phyloP scores from a whole-genome alignment of 2,888 invertebrate species.

The Tenthredo notha region DNA sequence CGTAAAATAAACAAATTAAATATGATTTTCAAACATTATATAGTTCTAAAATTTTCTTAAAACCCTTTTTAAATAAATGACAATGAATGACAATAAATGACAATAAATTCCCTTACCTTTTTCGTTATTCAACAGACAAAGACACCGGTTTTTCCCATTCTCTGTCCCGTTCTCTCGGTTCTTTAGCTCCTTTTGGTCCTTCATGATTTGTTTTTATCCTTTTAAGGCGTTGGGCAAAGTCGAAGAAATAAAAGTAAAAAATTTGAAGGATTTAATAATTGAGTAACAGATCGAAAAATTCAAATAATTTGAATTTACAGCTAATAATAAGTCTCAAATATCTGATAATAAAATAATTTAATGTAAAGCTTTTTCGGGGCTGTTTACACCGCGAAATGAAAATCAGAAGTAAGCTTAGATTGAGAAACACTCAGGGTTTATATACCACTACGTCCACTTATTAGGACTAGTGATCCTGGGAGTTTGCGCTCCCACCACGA shows the following conservation, averaged over 20 bases:
- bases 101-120: constrained; percentile 26
- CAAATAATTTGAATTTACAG: neutral
- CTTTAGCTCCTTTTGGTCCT: constrained; percentile 53
- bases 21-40: neutral
- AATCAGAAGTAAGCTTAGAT: constrained; percentile 51
- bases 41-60: neutral
- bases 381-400: constrained; percentile 44
- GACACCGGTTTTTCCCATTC: constrained; percentile 46
- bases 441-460: constrained; percentile 38
- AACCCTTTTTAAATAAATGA: neutral
- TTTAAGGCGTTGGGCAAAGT: neutral
- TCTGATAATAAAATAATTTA: neutral
- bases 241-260: neutral
- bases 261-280: neutral
- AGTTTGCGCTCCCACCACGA: constrained; percentile 27
- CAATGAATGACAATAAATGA: neutral
- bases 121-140: constrained; percentile 23
- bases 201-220: constrained; percentile 32
- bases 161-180: constrained; percentile 47
- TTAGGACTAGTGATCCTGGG: constrained; percentile 20
- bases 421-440: constrained; percentile 40
- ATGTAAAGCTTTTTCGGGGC: neutral
- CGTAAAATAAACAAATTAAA: neutral
- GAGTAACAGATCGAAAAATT: neutral
- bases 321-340: neutral